These are phyloP conservation scores for Muraenolepis orangiensis DNA, from an alignment of 2,797 vertebrate species.

Conservation along the genomic window DNA sequence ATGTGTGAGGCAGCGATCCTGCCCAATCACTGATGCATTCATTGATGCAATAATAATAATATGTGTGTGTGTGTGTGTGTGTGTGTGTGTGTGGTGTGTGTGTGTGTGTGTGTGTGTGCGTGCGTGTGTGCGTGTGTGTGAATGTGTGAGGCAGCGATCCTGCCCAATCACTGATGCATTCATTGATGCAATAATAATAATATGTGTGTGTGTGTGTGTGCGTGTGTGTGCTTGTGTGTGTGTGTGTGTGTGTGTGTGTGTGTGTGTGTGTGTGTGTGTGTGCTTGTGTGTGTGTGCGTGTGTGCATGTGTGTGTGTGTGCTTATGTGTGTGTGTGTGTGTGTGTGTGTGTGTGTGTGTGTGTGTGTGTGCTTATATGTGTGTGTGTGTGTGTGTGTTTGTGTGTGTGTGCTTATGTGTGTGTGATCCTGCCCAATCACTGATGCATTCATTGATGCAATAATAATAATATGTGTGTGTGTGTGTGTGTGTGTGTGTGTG, in stretches of 20 bases:
- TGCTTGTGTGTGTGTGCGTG: no score
- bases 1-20: constrained; percentile 9
- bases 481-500: no score
- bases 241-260: background rate
- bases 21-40: background rate
- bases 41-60: constrained; percentile 28
- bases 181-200: constrained; percentile 28
- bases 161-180: background rate
- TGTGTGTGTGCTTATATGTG: no score
- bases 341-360: background rate
- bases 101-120: background rate
- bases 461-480: background rate
- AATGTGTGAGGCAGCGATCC: constrained; percentile 7
- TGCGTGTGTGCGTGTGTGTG: no score
- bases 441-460: constrained; percentile 16
- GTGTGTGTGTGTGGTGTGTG: no score
- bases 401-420: background rate
- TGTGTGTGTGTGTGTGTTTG: no score
- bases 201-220: no score
- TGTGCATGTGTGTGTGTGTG: no score
- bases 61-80: no score
- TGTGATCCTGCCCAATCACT: background rate
- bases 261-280: no score
- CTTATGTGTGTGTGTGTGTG: no score
- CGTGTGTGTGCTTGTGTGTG: no score